Base-by-base conservation (phyloP, 2,888 invertebrate species). In the Phyto melanocephala region DNA sequence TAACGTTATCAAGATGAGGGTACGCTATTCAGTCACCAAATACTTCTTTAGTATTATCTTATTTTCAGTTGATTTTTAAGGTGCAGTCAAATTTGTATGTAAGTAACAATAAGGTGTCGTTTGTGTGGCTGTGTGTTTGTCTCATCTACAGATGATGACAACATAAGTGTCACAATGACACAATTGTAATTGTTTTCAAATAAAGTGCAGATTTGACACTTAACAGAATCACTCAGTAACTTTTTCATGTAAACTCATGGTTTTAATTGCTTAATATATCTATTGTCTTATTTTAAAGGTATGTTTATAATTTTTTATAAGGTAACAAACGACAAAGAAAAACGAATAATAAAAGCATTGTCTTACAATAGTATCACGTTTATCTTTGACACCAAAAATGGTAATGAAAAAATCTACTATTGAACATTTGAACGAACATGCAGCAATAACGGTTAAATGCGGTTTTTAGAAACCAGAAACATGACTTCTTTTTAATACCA, bases 311-410 rank as follows among this genome's bases (percentile, higher is more conserved):
- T 67, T 47, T 24, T 33, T 52, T 37, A 10, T 28, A 20, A 35
- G 37, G 7, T 20, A 28, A 67, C n/a, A 47, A 42, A 50, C 5
- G 22, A 37, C 10, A 52, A 63, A 35, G n/a, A n/a, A n/a, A n/a
- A n/a, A n/a, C n/a, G n/a, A 74, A 58, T 47, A 58, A 42, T 50
- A 42, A 13, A 42, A 22, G 42, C 8, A 37, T 40, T n/a, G 50
- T 17, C 11, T 78, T 75, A 78, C 78, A 81, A 81, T 81, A 70
- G 78, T 81, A 81, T 81, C 81, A 78, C 81, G 82, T 82, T 82
- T 82, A 78, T 82, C 82, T 82, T 82, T 82, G 82, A 82, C 79
- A 79, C 82, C 82, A 82, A 82, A 82, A 82, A 82, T 82, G 82
- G 82, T 79, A 82, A 82, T 82, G 82, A 82, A 82, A 82, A 77